Base-by-base conservation (phyloP, 2,113 vertebrate genomes). In the Centrocercus urophasianus region DNA sequence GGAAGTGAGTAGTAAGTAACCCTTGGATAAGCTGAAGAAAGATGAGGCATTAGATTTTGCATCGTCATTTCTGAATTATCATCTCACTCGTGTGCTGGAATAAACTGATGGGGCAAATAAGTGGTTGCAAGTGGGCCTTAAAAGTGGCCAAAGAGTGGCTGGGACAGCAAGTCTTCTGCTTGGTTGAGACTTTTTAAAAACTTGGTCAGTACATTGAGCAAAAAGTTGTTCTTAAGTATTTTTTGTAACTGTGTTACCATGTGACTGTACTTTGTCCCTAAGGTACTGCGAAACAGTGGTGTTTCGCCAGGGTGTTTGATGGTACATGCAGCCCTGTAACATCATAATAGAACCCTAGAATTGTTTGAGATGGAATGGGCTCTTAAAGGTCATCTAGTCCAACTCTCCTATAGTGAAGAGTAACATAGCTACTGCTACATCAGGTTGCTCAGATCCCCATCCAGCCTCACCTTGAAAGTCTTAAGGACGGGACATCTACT, bases 31-130 rank as follows among this genome's bases (percentile, higher is more conserved):
- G 38, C 43, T 70, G 19, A 83, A 74, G 28, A 34, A 86, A 85
- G n/a, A 32, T 45, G 15, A 30, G 83, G 9, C 28, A 11, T 81
- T 81, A 34, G 40, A 24, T 3, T 67, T 28, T 56, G 16, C 20
- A 3, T 13, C n/a, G 3, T 34, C 1, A 10, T 22, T 18, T 1
- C 0, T 65, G 27, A 36, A 17, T 43, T 73, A 75, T 79, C 30
- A 11, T 69, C 28, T 65, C 40, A 70, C 69, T 64, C 17, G 11
- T 15, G n/a, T 74, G 52, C 65, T 59, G n/a, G 54, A 74, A 61
- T 28, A 83, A 83, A 60, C 6, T 20, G 15, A 22, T 48, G 24
- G 10, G 13, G 11, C 50, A 80, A 13, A 60, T 79, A 59, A 50
- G 5, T 56, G 34, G 12, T 65, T 92, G 32, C 47, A 67, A 3